Percentiles rank a stretch among this genome's conserved stretches.
These are phyloP conservation scores for Macrosteles quadrilineatus DNA, from an alignment of 1,140 invertebrate genomes.

Conservation along the genomic window DNA sequence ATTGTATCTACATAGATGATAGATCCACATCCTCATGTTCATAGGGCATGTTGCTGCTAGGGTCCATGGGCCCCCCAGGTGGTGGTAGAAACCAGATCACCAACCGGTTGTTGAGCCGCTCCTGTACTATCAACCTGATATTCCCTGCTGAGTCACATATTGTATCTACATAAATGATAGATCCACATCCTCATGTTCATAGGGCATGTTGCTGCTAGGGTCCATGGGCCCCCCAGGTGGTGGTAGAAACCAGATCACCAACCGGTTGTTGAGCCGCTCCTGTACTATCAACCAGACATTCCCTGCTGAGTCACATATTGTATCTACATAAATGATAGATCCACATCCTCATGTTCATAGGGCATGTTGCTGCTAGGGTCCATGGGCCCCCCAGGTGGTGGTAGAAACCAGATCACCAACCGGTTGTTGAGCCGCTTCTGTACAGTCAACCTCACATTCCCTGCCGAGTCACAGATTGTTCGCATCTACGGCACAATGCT, in stretches of 20 bases:
- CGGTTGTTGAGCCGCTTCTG: constrained; percentile 77
- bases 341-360: constrained; percentile 50
- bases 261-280: constrained; percentile 74
- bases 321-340: too few species aligned
- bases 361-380: constrained; percentile 75
- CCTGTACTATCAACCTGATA: constrained; percentile 81
- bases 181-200: constrained; percentile 34
- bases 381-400: constrained; percentile 81
- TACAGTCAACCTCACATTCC: constrained; percentile 80
- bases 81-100: constrained; percentile 77
- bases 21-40: constrained; percentile 36
- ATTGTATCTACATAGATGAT: too few species aligned
- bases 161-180: too few species aligned
- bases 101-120: constrained; percentile 70
- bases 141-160: constrained; percentile 78
- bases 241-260: constrained; percentile 72
- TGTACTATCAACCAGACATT: constrained; percentile 82
- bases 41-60: constrained; percentile 73
- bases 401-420: constrained; percentile 71
- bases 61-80: constrained; percentile 78
- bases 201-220: constrained; percentile 74
- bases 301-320: constrained; percentile 75
- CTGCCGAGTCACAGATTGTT: constrained; percentile 71
- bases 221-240: constrained; percentile 83
- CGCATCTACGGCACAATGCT: constrained; percentile 84